Conservation (phyloP, 2,113 vertebrate genomes). For the Maccullochella peelii region DNA sequence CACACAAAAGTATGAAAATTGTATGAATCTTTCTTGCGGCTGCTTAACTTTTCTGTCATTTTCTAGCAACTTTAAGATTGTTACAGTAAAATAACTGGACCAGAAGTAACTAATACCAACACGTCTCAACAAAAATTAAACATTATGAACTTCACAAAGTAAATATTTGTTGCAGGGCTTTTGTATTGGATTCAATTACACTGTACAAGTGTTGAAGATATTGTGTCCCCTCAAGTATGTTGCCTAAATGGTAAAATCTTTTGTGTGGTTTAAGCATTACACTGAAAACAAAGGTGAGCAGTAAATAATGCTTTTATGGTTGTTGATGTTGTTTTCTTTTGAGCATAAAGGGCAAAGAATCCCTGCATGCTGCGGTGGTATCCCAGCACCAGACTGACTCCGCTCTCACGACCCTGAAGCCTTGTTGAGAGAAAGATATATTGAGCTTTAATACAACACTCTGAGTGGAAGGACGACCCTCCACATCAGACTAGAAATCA, state of each 20-base stretch:
- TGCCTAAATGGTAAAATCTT: neutral
- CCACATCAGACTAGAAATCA: conserved; percentile 48
- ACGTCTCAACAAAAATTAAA: neutral
- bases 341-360: conserved; percentile 42
- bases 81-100: neutral
- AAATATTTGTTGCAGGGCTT: neutral
- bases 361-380: conserved; percentile 40
- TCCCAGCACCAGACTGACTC: conserved; percentile 48
- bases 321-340: conserved; percentile 31
- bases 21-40: neutral
- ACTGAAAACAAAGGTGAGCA: conserved; percentile 29
- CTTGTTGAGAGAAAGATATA: conserved; percentile 56
- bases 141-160: neutral
- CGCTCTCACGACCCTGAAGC: neutral
- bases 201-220: neutral
- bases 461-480: conserved; percentile 32
- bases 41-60: neutral
- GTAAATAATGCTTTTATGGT: conserved; percentile 31
- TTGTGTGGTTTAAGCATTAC: neutral
- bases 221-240: neutral
- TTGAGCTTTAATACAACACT: conserved; percentile 33
- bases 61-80: neutral
- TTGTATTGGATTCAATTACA: neutral
- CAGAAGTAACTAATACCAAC: neutral
- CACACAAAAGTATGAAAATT: neutral